phyloP scores from a whole-genome alignment of 1,140 invertebrate species.

The Linepithema humile region DNA sequence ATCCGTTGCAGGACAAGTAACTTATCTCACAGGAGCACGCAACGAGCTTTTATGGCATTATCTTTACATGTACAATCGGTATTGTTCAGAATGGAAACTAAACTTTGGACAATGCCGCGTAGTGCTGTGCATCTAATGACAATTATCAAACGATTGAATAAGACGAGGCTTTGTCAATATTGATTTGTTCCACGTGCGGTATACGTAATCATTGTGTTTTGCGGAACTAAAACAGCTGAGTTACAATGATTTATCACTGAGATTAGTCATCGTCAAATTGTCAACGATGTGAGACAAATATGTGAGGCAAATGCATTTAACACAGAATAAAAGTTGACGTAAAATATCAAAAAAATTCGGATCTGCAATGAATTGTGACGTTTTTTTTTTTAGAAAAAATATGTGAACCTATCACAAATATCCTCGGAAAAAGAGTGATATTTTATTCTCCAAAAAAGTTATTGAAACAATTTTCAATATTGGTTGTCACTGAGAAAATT shows the following conservation, averaged over 20 bases:
- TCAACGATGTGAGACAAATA: not conserved
- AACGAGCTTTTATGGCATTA: constrained; percentile 30
- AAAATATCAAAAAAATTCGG: constrained; percentile 1
- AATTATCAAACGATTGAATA: constrained; percentile 46
- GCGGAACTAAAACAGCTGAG: not conserved
- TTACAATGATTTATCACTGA: not conserved
- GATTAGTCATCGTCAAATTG: not conserved
- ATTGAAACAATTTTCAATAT: not conserved
- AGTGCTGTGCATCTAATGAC: constrained; percentile 27
- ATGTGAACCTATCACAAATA: not conserved
- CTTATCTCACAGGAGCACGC: constrained; percentile 34
- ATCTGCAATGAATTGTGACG: not conserved
- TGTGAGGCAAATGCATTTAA: not conserved
- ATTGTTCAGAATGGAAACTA: not conserved
- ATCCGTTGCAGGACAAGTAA: constrained; percentile 41
- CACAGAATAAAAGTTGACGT: not conserved
- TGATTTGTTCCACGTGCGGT: not conserved
- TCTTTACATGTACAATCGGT: constrained; percentile 29
- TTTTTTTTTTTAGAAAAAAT: not conserved
- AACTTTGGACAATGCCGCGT: constrained; percentile 11
- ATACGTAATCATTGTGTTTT: not conserved
- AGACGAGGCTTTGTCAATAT: constrained; percentile 16
- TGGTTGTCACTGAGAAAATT: not conserved
- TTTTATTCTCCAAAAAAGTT: not conserved
- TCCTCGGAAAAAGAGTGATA: not conserved